Base-by-base conservation (phyloP, 2,797 vertebrate species). In the Notamacropus eugenii region DNA sequence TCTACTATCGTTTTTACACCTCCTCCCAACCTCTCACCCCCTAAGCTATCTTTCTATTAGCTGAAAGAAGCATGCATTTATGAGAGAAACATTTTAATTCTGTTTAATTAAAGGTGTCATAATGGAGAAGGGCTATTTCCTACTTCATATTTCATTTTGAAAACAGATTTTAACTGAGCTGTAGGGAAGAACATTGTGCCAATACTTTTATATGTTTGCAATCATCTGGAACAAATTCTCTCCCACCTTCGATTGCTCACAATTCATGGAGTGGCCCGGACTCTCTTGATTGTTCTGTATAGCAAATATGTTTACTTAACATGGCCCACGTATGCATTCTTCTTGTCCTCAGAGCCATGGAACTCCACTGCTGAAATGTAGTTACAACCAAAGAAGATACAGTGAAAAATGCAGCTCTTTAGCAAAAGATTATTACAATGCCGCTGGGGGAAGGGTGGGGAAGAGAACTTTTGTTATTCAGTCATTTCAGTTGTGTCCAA, bases 1-100 rank as follows among this genome's bases (percentile, higher is more conserved):
- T 96, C 96, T 58, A 95, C 94, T 94, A 95, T 92, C 94, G 29
- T 96, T 92, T 97, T 93, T 95, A 96, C 96, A 95, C 91, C 91
- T 50, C 46, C 82, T 31, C 59, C 50, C 52, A 95, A 92, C 92
- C 50, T 46, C 91, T n/a, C 90, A 54, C 55, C 54, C 93, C 56
- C 54, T 92, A 96, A 95, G 46, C 50, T 96, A 92, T 92, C 93
- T 97, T 96, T 95, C 91, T 94, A 90, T 94, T 97, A 97, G 62
- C 55, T 46, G 91, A 96, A 54, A 93, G 67, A 96, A 90, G 54
- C 54, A 62, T 50, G 62, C 3, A n/a, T 97, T 92, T 93, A 55
- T 96, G 50, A 96, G 92, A 93, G 34, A 57, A 74, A 92, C 96
- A 94, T 19, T 97, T 97, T 94, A 91, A 92, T 62, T 96, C 16